phyloP scores from a whole-genome alignment of 2,113 vertebrate species.

The Callospermophilus lateralis region DNA sequence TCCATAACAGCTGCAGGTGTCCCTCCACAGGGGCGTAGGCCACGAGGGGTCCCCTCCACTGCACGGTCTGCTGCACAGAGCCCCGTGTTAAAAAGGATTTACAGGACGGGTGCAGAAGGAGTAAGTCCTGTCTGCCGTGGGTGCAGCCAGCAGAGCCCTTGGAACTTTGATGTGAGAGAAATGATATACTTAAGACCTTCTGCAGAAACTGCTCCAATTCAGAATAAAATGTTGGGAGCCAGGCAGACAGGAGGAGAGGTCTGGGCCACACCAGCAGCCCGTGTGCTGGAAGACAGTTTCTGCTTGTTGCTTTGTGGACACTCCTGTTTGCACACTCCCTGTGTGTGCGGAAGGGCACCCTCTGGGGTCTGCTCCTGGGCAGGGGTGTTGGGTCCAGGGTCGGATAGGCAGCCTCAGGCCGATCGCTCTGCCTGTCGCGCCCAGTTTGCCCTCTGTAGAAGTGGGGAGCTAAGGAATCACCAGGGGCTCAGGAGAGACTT shows the following conservation, averaged over 20 bases:
- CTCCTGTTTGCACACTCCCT: no score
- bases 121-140: not conserved
- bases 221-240: slow-evolving; percentile 71
- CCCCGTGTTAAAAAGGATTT: not conserved
- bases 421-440: no score
- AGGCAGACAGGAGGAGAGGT: not conserved
- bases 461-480: no score
- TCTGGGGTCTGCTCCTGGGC: not conserved
- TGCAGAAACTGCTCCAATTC: not conserved
- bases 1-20: not conserved
- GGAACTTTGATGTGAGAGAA: not conserved
- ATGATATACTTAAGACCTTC: not conserved
- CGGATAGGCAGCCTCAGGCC: no score
- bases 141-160: not conserved
- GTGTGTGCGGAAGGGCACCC: no score
- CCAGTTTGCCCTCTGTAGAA: not conserved
- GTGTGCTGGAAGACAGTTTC: no score
- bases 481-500: no score
- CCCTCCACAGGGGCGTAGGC: not conserved
- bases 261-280: not conserved
- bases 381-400: no score
- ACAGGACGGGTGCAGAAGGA: not conserved
- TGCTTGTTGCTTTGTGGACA: no score
- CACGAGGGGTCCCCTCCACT: not conserved
- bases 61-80: not conserved